Evolutionary conservation across 23 tunicate species (phyloP).

Genomic region (Halocynthia aurantium): DNA sequence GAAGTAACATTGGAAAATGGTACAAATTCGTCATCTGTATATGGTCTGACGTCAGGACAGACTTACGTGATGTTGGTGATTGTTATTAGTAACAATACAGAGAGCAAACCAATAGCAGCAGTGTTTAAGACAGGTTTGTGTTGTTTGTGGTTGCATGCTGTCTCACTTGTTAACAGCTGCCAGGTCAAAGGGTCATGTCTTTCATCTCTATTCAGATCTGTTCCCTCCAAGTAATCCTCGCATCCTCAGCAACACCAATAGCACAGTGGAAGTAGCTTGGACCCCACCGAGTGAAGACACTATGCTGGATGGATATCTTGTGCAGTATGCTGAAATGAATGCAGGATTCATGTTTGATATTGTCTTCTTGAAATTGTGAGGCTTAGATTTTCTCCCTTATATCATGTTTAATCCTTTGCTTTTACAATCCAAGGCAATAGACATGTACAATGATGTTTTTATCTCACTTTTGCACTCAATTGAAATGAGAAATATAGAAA

Average conservation of each 20-base stretch:
- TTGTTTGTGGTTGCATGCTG: neutral
- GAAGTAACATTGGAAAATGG: too few species aligned
- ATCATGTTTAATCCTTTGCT: too few species aligned
- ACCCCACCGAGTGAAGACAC: conserved; percentile 9
- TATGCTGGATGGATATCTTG: neutral
- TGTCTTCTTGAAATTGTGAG: neutral
- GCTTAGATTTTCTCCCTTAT: neutral
- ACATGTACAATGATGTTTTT: too few species aligned
- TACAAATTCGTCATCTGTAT: neutral
- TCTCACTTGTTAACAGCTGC: neutral
- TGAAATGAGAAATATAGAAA: too few species aligned
- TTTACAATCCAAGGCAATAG: too few species aligned
- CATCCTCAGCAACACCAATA: neutral
- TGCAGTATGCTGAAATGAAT: neutral
- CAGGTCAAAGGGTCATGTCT: neutral
- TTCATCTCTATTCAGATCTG: conserved; percentile 14
- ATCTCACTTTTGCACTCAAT: too few species aligned
- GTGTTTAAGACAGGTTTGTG: neutral
- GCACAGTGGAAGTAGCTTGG: conserved; percentile 14
- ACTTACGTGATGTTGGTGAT: conserved; percentile 15
- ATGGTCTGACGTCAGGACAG: conserved; percentile 19
- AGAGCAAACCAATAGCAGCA: neutral
- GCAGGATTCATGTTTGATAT: neutral
- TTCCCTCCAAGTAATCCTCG: conserved; percentile 3
- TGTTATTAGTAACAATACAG: conserved; percentile 10